A percentile compares a stretch with the other conserved stretches of the same genome.
Evolutionary conservation across 1,140 invertebrate genomes (phyloP).

Genomic region (Venustaconcha ellipsiformis): DNA sequence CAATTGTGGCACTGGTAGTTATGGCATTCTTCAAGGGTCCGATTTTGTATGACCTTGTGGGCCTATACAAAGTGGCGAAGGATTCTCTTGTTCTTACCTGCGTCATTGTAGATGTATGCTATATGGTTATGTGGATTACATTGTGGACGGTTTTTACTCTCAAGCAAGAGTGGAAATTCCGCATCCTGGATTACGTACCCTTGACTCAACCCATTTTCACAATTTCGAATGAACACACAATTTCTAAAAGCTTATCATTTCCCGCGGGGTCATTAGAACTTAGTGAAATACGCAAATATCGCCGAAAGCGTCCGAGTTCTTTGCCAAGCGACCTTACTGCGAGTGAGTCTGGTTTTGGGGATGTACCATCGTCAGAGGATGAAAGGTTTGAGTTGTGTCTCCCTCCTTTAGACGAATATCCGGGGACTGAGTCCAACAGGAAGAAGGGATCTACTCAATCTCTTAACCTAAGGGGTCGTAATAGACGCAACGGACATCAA

Average conservation of each 20-base stretch:
- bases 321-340: slow-evolving; percentile 31
- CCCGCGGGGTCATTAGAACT: slow-evolving; percentile 31
- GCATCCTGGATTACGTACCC: slow-evolving; percentile 57
- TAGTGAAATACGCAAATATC: slow-evolving; percentile 6
- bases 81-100: slow-evolving; percentile 46
- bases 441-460: slow-evolving; percentile 28
- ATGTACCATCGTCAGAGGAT: slow-evolving; percentile 34
- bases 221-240: slow-evolving; percentile 39
- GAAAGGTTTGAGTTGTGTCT: slow-evolving; percentile 26
- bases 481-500: slow-evolving; percentile 39
- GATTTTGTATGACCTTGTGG: slow-evolving; percentile 51
- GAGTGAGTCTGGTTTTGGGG: slow-evolving; percentile 34
- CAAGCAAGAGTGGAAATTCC: slow-evolving; percentile 60
- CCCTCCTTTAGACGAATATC: slow-evolving; percentile 30
- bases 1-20: slow-evolving; percentile 47
- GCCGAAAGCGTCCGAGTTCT: slow-evolving; percentile 29
- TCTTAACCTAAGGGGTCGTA: slow-evolving; percentile 16
- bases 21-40: slow-evolving; percentile 52
- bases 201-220: slow-evolving; percentile 42
- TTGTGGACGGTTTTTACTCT: slow-evolving; percentile 59
- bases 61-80: slow-evolving; percentile 45
- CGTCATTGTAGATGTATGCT: slow-evolving; percentile 51
- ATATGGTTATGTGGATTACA: slow-evolving; percentile 56
- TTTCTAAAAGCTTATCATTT: slow-evolving; percentile 41
- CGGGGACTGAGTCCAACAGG: slow-evolving; percentile 16